Conservation (phyloP, 2,888 invertebrate genomes). For the Calameuta idolon region DNA sequence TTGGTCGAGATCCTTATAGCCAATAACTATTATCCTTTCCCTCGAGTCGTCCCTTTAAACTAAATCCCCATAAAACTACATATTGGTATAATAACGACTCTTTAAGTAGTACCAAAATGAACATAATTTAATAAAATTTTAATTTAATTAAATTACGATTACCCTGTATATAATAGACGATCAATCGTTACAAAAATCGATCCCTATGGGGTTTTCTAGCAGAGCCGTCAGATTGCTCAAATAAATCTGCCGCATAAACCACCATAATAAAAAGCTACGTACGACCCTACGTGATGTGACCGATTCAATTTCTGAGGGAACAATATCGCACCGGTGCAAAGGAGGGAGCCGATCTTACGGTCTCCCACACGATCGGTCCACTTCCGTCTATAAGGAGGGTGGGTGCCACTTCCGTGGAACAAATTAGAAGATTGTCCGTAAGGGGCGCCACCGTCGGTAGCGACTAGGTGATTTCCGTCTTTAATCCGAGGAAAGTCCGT, state of each 20-base stretch:
- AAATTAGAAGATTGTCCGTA: constrained; percentile 34
- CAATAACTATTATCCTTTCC: too few species aligned
- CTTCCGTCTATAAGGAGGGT: not conserved
- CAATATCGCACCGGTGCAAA: not conserved
- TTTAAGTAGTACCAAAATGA: not conserved
- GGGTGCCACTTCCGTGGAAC: constrained; percentile 19
- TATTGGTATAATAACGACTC: not conserved
- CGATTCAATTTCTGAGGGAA: constrained; percentile 1
- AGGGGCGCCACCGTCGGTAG: constrained; percentile 21
- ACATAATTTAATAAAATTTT: not conserved
- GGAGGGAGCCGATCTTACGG: not conserved
- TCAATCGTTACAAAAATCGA: too few species aligned
- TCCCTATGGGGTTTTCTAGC: too few species aligned
- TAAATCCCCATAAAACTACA: too few species aligned
- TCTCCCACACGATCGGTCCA: not conserved
- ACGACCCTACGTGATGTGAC: constrained; percentile 1
- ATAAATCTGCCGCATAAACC: too few species aligned
- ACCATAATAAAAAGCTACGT: constrained; percentile 24
- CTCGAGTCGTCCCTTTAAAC: too few species aligned
- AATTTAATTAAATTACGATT: not conserved
- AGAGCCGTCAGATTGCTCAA: too few species aligned
- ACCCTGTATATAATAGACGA: too few species aligned
- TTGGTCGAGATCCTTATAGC: too few species aligned
- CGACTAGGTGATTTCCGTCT: constrained; percentile 41
- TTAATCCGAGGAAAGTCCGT: constrained; percentile 27